Percentiles rank a stretch among this genome's conserved stretches.
These are phyloP conservation scores for Sphinx pinastri DNA, from an alignment of 2,888 invertebrate genomes.

Conservation along the genomic window DNA sequence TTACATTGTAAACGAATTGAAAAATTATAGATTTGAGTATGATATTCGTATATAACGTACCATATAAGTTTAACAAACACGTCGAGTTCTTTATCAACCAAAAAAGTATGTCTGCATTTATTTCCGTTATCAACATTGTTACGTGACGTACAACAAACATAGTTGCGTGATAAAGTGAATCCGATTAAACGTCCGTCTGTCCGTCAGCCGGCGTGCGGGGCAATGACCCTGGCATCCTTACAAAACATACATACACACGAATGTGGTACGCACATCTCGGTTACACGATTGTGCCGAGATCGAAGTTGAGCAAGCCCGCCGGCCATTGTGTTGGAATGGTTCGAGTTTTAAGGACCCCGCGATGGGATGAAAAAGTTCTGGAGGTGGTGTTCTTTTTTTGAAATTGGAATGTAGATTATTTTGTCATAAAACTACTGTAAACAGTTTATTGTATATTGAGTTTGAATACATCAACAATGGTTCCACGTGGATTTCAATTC, in stretches of 20 bases:
- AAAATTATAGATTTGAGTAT: no score
- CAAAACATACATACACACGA: constrained; percentile 30
- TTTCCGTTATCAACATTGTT: constrained; percentile 14
- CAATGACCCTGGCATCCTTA: constrained; percentile 50
- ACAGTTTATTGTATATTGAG: no score
- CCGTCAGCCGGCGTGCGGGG: constrained; percentile 34
- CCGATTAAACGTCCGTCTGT: constrained; percentile 46
- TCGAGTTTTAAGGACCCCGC: not conserved
- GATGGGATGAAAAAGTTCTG: not conserved
- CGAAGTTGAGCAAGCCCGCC: constrained; percentile 17
- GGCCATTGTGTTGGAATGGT: constrained; percentile 7
- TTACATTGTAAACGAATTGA: no score
- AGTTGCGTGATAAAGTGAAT: constrained; percentile 43
- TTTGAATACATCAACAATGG: no score
- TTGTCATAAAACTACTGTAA: no score
- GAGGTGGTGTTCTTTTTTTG: not conserved
- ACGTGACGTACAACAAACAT: constrained; percentile 27
- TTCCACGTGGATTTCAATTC: no score
- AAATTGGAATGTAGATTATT: not conserved
- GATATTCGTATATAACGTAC: no score
- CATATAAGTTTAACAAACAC: no score
- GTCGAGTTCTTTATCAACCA: not conserved
- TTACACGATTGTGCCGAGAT: constrained; percentile 16
- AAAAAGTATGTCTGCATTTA: not conserved
- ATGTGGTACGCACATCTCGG: constrained; percentile 10